Evolutionary conservation across 2,113 vertebrate genomes (phyloP).

Genomic region (Ochotona princeps): DNA sequence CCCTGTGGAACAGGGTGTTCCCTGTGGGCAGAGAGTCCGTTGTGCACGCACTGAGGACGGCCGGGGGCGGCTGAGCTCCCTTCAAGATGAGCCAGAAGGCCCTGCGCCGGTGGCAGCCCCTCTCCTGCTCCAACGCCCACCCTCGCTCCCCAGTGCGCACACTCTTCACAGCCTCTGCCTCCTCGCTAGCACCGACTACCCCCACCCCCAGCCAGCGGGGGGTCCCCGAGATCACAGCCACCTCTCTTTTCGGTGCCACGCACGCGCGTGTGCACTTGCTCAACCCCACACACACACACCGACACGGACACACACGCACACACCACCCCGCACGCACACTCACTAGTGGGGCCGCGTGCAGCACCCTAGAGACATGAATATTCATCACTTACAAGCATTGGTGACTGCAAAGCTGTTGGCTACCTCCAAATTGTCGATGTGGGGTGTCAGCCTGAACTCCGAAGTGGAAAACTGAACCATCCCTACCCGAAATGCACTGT

Average conservation of each 20-base stretch:
- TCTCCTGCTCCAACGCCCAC: not conserved
- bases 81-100: not conserved
- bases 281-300: slow-evolving; percentile 42
- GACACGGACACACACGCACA: slow-evolving; percentile 36
- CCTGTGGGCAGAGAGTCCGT: not conserved
- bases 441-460: slow-evolving; percentile 97
- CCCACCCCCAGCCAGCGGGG: not conserved
- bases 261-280: slow-evolving; percentile 71
- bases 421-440: slow-evolving; percentile 99
- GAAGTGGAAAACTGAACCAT: slow-evolving; percentile 97
- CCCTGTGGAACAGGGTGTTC: slow-evolving; percentile 54
- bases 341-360: slow-evolving; percentile 9
- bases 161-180: not conserved
- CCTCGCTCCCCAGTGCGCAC: not conserved
- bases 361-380: slow-evolving; percentile 48
- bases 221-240: slow-evolving; percentile 50
- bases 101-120: not conserved
- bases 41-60: not conserved
- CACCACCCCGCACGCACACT: not conserved
- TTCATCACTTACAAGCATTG: slow-evolving; percentile 96
- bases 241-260: slow-evolving; percentile 57
- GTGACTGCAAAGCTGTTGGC: slow-evolving; percentile 99
- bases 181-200: too few species aligned
- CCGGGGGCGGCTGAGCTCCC: not conserved
- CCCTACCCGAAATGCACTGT: slow-evolving; percentile 98